Conservation (phyloP, 2,888 invertebrate genomes). For the Tubulanus polymorphus region DNA sequence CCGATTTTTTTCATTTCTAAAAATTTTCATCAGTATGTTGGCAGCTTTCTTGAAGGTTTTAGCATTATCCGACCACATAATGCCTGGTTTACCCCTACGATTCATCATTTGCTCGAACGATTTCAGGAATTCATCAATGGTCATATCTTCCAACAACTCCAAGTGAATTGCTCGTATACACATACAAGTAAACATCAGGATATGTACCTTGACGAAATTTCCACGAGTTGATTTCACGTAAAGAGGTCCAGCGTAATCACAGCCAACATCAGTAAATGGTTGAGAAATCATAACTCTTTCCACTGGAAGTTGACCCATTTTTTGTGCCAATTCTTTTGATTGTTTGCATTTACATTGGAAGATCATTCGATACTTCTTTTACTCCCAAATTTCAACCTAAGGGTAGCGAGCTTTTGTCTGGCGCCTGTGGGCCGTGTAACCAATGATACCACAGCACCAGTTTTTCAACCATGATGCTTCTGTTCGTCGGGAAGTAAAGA, state of each 20-base stretch:
- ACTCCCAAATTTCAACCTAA: not conserved
- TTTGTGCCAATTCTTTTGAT: not conserved
- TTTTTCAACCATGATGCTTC: not conserved
- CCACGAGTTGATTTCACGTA: not conserved
- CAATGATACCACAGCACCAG: not conserved
- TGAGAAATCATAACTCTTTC: not conserved
- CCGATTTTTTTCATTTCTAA: not conserved
- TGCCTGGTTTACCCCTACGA: not conserved
- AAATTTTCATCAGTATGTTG: not conserved
- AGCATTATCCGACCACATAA: not conserved
- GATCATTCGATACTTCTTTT: not conserved
- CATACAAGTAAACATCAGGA: conserved; percentile 6
- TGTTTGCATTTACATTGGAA: not conserved
- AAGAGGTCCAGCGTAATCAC: conserved; percentile 2
- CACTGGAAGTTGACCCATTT: not conserved
- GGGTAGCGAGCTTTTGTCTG: not conserved
- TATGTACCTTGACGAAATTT: not conserved
- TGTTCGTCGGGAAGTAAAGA: not conserved
- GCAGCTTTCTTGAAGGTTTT: not conserved
- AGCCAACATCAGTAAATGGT: not conserved
- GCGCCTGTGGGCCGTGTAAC: not conserved
- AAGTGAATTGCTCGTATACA: not conserved
- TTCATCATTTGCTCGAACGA: not conserved
- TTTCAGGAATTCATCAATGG: not conserved
- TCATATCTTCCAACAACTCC: not conserved